Base-by-base conservation (phyloP, 1,140 invertebrate genomes). In the Eurosta solidaginis region DNA sequence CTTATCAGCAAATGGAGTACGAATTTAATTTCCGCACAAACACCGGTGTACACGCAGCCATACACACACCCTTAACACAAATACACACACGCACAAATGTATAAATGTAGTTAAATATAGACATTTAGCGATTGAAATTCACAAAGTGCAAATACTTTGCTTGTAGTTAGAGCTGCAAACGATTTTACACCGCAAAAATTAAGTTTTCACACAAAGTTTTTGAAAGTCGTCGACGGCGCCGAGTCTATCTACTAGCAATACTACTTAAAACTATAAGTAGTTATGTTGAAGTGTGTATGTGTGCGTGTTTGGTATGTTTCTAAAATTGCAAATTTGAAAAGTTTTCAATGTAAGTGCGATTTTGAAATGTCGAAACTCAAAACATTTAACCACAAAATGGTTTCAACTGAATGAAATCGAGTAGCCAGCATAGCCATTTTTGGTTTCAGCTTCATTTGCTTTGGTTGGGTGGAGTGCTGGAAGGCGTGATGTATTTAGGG, bases 11-110 rank as follows among this genome's bases (percentile, higher is more conserved):
- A 27, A 7, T 68, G 36, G 17, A 68, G 59, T 68, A 68, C 59
- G 59, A 68, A 68, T 68, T 68, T 68, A 68, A 68, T 68, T 68
- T 68, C 59, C 59, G 59, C 59, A 68, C 59, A 68, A 68, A 36
- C 29, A 68, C 59, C 59, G 59, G 59, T 68, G 59, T 1, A 20
- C 29, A 40, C 17, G 59, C 59, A n/a, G n/a, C n/a, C n/a, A n/a
- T n/a, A n/a, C n/a, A 36, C 49, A 10, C 33, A 42, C 52, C 25
- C n/a, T n/a, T n/a, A 10, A 54, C 29, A 22, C 59, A 68, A 2
- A 63, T 1, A n/a, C n/a, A 22, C 4, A 42, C 1, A 17, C 6
- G 27, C 6, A 33, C 12, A 33, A 59, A 14, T 5, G 10, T 63
- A 33, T n/a, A 2, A n/a, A 17, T 63, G 14, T 33, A 33, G n/a